A percentile compares a stretch with the other conserved stretches of the same genome.
Conservation (phyloP, 2,113 vertebrate genomes). For the Poeciliopsis turrubarensis region DNA sequence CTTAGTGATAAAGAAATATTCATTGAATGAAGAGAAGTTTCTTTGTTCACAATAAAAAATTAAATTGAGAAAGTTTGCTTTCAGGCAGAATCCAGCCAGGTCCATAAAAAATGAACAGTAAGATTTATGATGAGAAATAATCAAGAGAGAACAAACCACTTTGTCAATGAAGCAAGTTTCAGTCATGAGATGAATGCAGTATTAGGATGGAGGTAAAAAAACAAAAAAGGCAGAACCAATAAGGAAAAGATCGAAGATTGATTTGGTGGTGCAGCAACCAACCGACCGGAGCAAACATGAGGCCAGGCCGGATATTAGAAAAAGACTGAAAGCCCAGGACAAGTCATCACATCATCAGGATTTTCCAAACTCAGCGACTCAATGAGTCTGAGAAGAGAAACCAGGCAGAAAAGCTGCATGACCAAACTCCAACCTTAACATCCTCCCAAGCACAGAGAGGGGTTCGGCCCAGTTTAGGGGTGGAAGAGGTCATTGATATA, state of each 20-base stretch:
- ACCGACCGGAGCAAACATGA: constrained; percentile 3
- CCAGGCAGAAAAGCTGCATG: constrained; percentile 17
- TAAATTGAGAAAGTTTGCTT: neutral
- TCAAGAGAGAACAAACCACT: constrained; percentile 26
- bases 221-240: neutral
- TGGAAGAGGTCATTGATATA: neutral
- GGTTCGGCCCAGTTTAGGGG: neutral
- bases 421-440: constrained; percentile 11
- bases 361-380: constrained; percentile 23
- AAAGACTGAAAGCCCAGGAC: constrained; percentile 60
- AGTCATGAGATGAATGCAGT: constrained; percentile 9
- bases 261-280: constrained; percentile 8
- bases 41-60: neutral
- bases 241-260: constrained; percentile 33
- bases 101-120: constrained; percentile 36
- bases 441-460: constrained; percentile 13
- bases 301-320: constrained; percentile 47
- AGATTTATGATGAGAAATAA: constrained; percentile 13
- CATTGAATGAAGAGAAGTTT: neutral
- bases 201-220: neutral
- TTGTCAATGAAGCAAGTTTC: constrained; percentile 11
- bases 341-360: constrained; percentile 31
- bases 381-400: constrained; percentile 50
- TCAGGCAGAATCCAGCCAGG: constrained; percentile 18
- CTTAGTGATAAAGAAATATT: neutral